Conservation (phyloP, 2,797 vertebrate genomes). For the Chloroceryle inda region DNA sequence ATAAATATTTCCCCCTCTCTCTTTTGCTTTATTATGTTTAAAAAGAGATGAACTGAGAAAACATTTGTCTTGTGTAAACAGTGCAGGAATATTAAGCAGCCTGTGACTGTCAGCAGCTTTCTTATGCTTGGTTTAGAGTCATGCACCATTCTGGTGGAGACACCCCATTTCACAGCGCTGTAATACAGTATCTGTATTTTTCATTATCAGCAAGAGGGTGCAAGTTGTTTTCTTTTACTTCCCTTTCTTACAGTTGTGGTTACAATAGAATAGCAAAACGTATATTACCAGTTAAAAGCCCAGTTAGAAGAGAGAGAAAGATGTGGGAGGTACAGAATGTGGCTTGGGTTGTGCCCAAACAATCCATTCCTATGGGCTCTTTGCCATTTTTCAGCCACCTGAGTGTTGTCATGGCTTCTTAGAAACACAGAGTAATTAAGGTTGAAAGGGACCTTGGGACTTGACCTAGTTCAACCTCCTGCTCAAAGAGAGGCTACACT, state of each 20-base stretch:
- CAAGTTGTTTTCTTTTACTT: neutral
- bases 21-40: constrained; percentile 16
- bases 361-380: neutral
- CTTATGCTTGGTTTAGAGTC: neutral
- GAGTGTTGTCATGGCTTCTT: neutral
- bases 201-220: neutral
- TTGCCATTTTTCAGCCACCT: neutral
- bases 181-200: neutral
- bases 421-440: neutral
- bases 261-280: neutral
- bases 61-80: constrained; percentile 18
- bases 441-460: neutral
- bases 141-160: neutral
- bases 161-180: neutral
- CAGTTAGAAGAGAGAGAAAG: neutral
- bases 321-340: neutral
- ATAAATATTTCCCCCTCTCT: neutral
- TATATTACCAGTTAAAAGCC: constrained; percentile 11
- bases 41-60: constrained; percentile 40
- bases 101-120: neutral
- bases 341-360: neutral
- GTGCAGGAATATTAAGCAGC: constrained; percentile 7
- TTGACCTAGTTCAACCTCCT: neutral
- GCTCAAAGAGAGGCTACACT: neutral
- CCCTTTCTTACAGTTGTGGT: neutral